Evolutionary conservation across 2,797 vertebrate species (phyloP), one percentile per base, ranked within the genome.

Genomic region (Sebastes reedi): DNA sequence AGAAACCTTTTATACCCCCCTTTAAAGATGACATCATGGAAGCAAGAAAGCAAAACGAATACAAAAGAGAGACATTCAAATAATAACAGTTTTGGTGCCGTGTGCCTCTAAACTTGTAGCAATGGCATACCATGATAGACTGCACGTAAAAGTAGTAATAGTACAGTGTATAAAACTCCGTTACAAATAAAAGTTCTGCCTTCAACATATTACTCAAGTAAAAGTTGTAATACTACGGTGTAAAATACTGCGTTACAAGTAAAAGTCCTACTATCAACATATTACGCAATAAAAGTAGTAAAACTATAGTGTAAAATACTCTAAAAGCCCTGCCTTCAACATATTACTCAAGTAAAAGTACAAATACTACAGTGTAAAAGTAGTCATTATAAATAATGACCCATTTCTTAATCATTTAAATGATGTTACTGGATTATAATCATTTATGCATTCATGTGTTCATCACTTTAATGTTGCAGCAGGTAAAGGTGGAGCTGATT

Each of bases 101-200:
- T 8, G 30, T 39, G 29, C 46, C 54, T 59, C 9, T 20, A 46
- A 30, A 52, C 16, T 22, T 67, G 10, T 50, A 58, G 29, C 36
- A 66, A 58, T 46, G 14, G 24, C 11, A 20, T 10, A 24, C 3
- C 8, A n/a, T 13, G 9, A 68, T 11, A n/a, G 10, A 68, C 8
- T n/a, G 46, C 46, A 50, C 18, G 46, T 20, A 46, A 46, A 46
- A 46, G 42, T 46, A 50, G 5, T 39, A 39, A 39, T 39, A 39
- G 36, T 50, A 50, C 42, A 50, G 16, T 50, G 3, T 20, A 50
- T 18, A 50, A 50, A 0, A 50, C 42, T 0, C 0, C 1, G 7
- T 50, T 20, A 5, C 42, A 50, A 50, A 14, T 20, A 18, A 50
- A 50, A 50, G 16, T 18, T 8, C 42, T 50, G 42, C 42, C 7